phyloP scores from a whole-genome alignment of 1,140 invertebrate genomes.

The Penaeus vannamei region DNA sequence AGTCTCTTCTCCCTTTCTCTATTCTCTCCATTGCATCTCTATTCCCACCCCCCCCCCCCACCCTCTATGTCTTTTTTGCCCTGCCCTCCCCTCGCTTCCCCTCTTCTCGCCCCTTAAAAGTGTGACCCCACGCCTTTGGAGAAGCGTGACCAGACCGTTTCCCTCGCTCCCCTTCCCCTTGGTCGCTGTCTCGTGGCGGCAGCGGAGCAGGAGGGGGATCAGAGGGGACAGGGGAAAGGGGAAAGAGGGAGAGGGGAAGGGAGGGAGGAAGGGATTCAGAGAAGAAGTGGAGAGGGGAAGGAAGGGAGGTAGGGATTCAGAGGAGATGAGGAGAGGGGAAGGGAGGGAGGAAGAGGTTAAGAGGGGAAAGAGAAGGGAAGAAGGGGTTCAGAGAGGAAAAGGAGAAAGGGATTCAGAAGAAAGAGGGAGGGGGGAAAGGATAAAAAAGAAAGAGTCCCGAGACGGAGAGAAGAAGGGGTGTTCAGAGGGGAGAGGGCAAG shows the following conservation, averaged over 20 bases:
- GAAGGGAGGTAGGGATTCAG: too few relatives aligned
- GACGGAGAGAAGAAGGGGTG: not conserved
- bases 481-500: not conserved
- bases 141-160: not conserved
- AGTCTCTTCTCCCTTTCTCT: slow-evolving; percentile 1
- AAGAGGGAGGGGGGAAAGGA: slow-evolving; percentile 4
- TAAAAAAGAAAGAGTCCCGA: not conserved
- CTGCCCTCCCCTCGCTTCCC: slow-evolving; percentile 5
- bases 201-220: too few relatives aligned
- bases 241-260: too few relatives aligned
- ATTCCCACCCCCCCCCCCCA: not conserved
- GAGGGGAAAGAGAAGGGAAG: not conserved
- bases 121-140: not conserved
- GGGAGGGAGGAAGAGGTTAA: not conserved
- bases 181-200: too few relatives aligned
- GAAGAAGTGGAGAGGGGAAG: too few relatives aligned
- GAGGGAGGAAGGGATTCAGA: too few relatives aligned
- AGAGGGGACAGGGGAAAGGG: too few relatives aligned
- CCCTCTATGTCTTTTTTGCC: not conserved
- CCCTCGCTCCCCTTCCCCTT: too few relatives aligned
- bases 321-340: not conserved
- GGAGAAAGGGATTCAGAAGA: not conserved
- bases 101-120: slow-evolving; percentile 40
- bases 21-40: too few relatives aligned
- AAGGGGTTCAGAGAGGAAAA: not conserved